Base-by-base conservation (phyloP, 2,888 invertebrate genomes). In the Meteorus colon region DNA sequence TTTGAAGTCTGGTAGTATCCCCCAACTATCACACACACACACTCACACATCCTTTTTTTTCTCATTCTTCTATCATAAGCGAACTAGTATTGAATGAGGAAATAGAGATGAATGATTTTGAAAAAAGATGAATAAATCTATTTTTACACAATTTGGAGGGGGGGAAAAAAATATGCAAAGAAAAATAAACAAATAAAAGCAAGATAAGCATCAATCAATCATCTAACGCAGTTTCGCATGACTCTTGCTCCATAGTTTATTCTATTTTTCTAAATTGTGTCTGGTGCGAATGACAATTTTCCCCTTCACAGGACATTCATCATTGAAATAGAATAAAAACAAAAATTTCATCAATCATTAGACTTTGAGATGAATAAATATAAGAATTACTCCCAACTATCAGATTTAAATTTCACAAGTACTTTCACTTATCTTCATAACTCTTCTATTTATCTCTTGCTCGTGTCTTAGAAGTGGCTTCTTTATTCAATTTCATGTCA, bases 241-340 rank as follows among this genome's bases (percentile, higher is more conserved):
- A 37, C 19, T 72, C 62, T 69, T 55, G 37, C 71, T 71, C 55
- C 66, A 59, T 59, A 67, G 70, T 66, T 73, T 73, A 41, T 65
- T 73, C 76, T 76, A 76, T 76, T 76, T 76, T 76, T 76, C 76
- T 73, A 76, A 76, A 73, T 76, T 76, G 69, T 76, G 59, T 76
- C 67, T 45, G 59, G 29, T 60, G 41, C 34, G 37, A n/a, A 68
- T 55, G 29, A 65, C 37, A 70, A 51, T 63, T 63, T 63, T 27
- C 31, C 27, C 27, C 29, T 31, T 63, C 31, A 31, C 27, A 31
- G 5, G 12, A 31, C 31, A 29, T 63, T 55, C 59, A 51, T 24
- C 34, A 29, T 10, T 48, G 51, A n/a, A 27, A 68, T 12, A 16
- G 4, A 51, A 31, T 19, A 4, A 29, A 48, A 4, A 48, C 2